Percentiles rank a stretch among this genome's conserved stretches.
Conservation (phyloP, 2,888 invertebrate species). For the Cephus runcator region DNA sequence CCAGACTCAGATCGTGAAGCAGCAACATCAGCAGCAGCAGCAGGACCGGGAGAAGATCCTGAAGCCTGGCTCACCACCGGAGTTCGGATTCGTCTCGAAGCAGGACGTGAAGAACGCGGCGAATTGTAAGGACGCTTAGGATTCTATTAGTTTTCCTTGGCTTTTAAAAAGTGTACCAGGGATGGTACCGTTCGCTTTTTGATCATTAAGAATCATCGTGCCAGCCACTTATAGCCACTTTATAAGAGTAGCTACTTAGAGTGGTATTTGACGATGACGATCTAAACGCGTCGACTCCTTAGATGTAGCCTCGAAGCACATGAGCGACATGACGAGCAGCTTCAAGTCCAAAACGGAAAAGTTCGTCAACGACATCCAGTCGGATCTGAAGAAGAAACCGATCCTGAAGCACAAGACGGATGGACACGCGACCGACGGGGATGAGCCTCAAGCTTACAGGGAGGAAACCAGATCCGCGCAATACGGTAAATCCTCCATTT, state of each 20-base stretch:
- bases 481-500: conserved; percentile 70
- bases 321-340: conserved; percentile 74
- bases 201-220: too few relatives aligned
- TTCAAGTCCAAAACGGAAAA: conserved; percentile 77
- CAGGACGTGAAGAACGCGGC: conserved; percentile 55
- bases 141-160: too few relatives aligned
- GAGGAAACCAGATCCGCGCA: conserved; percentile 78
- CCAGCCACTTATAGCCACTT: too few relatives aligned
- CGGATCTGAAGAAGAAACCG: conserved; percentile 69
- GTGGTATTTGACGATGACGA: too few relatives aligned
- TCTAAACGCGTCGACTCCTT: conserved; percentile 34
- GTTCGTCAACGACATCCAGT: conserved; percentile 74
- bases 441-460: conserved; percentile 75
- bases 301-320: conserved; percentile 72
- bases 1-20: conserved; percentile 20
- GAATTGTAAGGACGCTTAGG: conserved; percentile 54
- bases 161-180: too few relatives aligned
- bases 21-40: conserved; percentile 11
- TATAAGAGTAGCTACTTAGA: too few relatives aligned
- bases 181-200: too few relatives aligned
- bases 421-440: conserved; percentile 64
- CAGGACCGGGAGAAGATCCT: conserved; percentile 29
- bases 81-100: conserved; percentile 69
- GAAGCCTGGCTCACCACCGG: conserved; percentile 72
- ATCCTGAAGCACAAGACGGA: conserved; percentile 66